Base-by-base conservation (phyloP, 2,113 vertebrate genomes). In the Xiphophorus maculatus region DNA sequence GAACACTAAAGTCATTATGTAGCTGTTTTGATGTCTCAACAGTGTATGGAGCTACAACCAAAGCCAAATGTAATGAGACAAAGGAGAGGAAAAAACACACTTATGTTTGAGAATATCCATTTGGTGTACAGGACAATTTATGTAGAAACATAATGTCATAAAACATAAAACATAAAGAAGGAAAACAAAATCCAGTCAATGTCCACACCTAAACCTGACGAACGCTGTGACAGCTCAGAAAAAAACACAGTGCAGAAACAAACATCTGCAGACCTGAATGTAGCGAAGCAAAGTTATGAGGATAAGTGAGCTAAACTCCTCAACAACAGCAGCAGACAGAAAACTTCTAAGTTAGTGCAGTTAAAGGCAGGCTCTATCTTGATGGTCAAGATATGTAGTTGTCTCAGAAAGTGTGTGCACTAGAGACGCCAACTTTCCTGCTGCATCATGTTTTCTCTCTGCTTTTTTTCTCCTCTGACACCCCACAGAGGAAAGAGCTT, bases 401-500 rank as follows among this genome's bases (percentile, higher is more conserved):
- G 51, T 58, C 25, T n/a, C 51, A n/a, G 51, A 58, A 58, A 58
- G 51, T 25, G 22, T 58, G 29, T 19, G 17, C 62, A 30, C 25
- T 33, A 25, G 13, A 65, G 63, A 35, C 22, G 4, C 1, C 19
- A 83, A 81, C 62, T 71, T 78, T 74, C 78, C 33, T 85, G 72
- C 87, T 84, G 80, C 71, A 44, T 85, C 78, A 80, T 51, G 62
- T 76, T 63, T 71, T 66, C 42, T 22, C 7, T 69, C 27, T 71
- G 15, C 54, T 84, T 58, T 29, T 79, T 29, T 77, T 22, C 40
- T 25, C 22, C 51, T n/a, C 5, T 79, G 15, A 69, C 69, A 0
- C 71, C 76, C 80, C 35, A 60, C 96, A 99, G 98, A 96, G 97
- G 93, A 99, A 99, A 86, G 98, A 99, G 79, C 94, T 99, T 33